Evolutionary conservation across 2,797 vertebrate genomes (phyloP), one percentile per base, ranked within the genome.

Genomic region (Eulemur coronatus): DNA sequence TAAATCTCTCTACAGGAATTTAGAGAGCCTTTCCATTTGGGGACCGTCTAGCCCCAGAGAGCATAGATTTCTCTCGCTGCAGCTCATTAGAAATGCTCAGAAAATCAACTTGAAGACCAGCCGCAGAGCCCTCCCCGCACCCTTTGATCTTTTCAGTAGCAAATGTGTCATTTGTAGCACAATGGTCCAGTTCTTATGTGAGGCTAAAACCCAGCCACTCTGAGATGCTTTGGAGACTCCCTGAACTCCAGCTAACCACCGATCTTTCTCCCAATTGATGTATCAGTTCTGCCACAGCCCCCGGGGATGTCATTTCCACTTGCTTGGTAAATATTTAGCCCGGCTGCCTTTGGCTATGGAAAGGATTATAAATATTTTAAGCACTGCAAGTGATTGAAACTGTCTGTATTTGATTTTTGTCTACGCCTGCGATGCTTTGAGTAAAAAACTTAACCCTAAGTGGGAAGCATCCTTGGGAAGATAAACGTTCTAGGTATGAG

Each of bases 271-370:
- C 76, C 97, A 96, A 87, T 28, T 75, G 95, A 94, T 95, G 87
- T 79, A 94, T 96, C 96, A 46, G 73, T 15, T 4, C 95, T 97
- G 97, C 93, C 46, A 2, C 65, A 92, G 98, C 97, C 97, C 73
- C 0, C 52, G 7, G 96, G 98, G 98, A 95, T 67, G 75, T 88
- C 95, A 90, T 95, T 95, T 95, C 89, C 86, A 88, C 95, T 96
- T 98, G 97, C 93, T 97, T 98, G 98, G 98, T 98, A 98, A 99
- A 98, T 99, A 98, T 99, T 99, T 98, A 99, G 98, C 95, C 98
- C 96, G 98, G 95, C 97, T 98, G 98, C 98, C 98, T 97, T 97
- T 38, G 97, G 98, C 98, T 98, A 97, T 84, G 98, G 92, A 98
- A 98, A 98, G 96, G 46, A 96, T 97, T 96, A 98, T 98, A 98